Percentiles rank a stretch among this genome's conserved stretches.
phyloP scores from a whole-genome alignment of 2,797 vertebrate species.

The Xyrichtys novacula region DNA sequence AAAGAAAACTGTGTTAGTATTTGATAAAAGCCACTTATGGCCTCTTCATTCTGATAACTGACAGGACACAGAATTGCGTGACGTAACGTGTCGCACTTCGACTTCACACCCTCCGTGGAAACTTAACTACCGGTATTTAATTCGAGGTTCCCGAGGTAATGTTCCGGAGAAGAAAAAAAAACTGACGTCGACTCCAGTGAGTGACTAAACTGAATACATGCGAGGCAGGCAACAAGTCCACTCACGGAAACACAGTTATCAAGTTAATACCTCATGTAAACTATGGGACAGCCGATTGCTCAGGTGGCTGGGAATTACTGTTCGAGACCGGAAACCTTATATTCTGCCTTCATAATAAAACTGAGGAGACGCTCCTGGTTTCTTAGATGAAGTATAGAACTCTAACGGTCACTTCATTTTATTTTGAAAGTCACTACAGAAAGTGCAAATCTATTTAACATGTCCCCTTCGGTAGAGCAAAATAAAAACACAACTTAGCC shows the following conservation, averaged over 20 bases:
- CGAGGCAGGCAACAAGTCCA: too few relatives aligned
- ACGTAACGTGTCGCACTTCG: conserved; percentile 76
- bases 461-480: too few relatives aligned
- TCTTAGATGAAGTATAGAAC: too few relatives aligned
- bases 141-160: too few relatives aligned
- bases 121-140: conserved; percentile 50
- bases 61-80: conserved; percentile 51
- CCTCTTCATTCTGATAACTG: background rate
- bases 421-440: conserved; percentile 46
- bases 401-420: fast-evolving
- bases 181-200: too few relatives aligned
- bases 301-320: background rate
- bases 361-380: too few relatives aligned
- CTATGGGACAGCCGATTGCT: conserved; percentile 2
- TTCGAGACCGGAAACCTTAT: background rate
- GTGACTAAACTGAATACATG: too few relatives aligned
- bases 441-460: conserved; percentile 19
- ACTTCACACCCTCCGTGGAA: conserved; percentile 68
- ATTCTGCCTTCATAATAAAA: conserved; percentile 49
- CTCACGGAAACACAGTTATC: too few relatives aligned
- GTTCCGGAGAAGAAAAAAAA: too few relatives aligned
- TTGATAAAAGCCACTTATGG: too few relatives aligned
- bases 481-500: too few relatives aligned
- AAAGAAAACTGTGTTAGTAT: too few relatives aligned
- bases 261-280: conserved; percentile 61